A percentile compares a stretch with the other conserved stretches of the same genome.
Conservation (phyloP, 1,140 invertebrate species). For the Plodia interpunctella region DNA sequence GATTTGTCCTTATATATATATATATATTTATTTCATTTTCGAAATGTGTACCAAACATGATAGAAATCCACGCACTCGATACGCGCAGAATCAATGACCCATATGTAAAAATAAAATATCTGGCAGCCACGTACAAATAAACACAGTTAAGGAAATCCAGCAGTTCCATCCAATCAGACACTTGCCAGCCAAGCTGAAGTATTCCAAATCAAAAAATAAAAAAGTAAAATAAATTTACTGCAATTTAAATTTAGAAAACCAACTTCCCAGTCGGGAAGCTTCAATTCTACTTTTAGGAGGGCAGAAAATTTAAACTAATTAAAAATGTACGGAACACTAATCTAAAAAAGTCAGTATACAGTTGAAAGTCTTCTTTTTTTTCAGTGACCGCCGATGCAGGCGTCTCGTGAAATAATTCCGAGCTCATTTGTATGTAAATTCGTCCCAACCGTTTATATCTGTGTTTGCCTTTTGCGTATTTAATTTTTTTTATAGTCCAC, state of each 20-base stretch:
- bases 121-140: too few species aligned
- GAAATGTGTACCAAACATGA: too few species aligned
- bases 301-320: not conserved
- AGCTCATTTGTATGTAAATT: constrained; percentile 12
- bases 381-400: constrained; percentile 8
- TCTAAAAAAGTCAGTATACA: not conserved
- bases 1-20: too few species aligned
- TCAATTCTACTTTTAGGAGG: not conserved
- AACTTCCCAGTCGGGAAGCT: not conserved
- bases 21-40: too few species aligned
- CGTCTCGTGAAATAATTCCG: constrained; percentile 10
- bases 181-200: too few species aligned
- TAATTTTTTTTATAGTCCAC: constrained; percentile 11
- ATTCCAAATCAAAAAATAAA: too few species aligned
- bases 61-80: too few species aligned
- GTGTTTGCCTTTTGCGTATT: constrained; percentile 10
- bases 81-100: too few species aligned
- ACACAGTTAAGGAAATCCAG: too few species aligned
- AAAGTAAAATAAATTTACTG: too few species aligned
- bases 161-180: too few species aligned
- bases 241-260: not conserved
- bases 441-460: constrained; percentile 8
- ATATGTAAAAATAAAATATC: too few species aligned
- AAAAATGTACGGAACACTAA: constrained; percentile 3
- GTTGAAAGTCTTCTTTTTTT: not conserved